Conservation (phyloP, 1,140 invertebrate species). For the Zaprionus taronus region DNA sequence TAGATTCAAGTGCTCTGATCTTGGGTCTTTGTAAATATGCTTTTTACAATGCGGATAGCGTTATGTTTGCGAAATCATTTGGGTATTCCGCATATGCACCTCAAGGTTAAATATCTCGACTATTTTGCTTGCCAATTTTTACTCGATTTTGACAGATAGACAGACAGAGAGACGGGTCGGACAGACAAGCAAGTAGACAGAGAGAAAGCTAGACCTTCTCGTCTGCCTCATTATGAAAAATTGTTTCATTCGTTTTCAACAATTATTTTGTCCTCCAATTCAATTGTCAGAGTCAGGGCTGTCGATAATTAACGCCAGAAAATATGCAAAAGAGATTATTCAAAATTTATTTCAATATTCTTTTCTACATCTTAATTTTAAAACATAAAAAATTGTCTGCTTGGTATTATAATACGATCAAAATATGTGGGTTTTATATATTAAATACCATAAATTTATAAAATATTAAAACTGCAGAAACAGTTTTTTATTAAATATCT, state of each 20-base stretch:
- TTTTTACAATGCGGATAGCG: constrained; percentile 32
- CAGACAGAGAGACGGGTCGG: constrained; percentile 33
- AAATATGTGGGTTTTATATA: neutral
- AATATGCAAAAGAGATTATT: constrained; percentile 29
- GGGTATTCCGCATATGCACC: constrained; percentile 37
- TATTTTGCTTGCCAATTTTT: constrained; percentile 47
- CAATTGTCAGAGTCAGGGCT: constrained; percentile 75
- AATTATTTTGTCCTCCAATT: constrained; percentile 75
- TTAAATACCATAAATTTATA: neutral
- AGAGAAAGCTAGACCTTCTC: constrained; percentile 36
- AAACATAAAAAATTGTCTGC: neutral
- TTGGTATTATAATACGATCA: neutral
- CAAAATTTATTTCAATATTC: neutral
- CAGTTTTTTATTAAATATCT: neutral
- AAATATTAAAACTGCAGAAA: neutral
- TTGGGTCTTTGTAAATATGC: constrained; percentile 13
- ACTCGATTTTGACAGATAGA: constrained; percentile 28
- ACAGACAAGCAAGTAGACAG: constrained; percentile 34
- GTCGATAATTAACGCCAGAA: constrained; percentile 54
- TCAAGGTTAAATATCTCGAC: constrained; percentile 43
- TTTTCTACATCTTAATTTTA: neutral
- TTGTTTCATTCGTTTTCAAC: constrained; percentile 58
- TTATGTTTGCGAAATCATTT: constrained; percentile 5
- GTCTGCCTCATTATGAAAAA: constrained; percentile 60
- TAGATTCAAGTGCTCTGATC: neutral